Base-by-base conservation (phyloP, 2,797 vertebrate genomes). In the Thunnus albacares region DNA sequence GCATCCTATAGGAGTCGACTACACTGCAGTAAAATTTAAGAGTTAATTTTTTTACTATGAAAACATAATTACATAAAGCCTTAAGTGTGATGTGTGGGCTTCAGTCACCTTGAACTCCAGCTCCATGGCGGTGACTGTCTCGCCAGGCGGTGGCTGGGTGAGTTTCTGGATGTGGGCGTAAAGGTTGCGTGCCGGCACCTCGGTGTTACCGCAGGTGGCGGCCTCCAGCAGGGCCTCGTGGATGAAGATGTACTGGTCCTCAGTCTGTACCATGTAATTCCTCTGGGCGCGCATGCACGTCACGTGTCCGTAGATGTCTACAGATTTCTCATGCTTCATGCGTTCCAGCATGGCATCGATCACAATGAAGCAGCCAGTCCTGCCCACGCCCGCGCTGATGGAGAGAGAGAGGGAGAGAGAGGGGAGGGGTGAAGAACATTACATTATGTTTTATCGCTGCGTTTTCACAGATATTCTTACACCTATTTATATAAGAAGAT, bases 231-330 rank as follows among this genome's bases (percentile, higher is more conserved):
- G 95, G 17, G 98, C 97, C 89, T 99, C 98, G 0, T 99, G 98
- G 93, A 99, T 98, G 92, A 99, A 99, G 93, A 98, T 97, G 78
- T 99, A 99, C 89, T 99, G 98, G 94, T 99, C 98, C 92, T 99
- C 97, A 0, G 98, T 99, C 93, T 99, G 98, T 43, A 99, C 98
- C 98, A 98, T 99, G 93, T 99, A 99, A 95, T 99, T 99, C 71
- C 98, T 95, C 94, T 99, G 98, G 1, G 98, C 96, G 2, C 98
- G 96, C 97, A 99, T 98, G 94, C 97, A 98, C 0, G 98, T 99
- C 95, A 99, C 97, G 0, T 98, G 98, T 55, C 98, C 98, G 0
- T 99, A 99, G 94, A 98, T 97, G 92, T 99, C 98, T 6, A 98
- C 98, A 0, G 97, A 97, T 92, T 98, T 98, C 95, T 99, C 98